phyloP scores from a whole-genome alignment of 1,140 invertebrate species.

The Sminthurinus signatus region DNA sequence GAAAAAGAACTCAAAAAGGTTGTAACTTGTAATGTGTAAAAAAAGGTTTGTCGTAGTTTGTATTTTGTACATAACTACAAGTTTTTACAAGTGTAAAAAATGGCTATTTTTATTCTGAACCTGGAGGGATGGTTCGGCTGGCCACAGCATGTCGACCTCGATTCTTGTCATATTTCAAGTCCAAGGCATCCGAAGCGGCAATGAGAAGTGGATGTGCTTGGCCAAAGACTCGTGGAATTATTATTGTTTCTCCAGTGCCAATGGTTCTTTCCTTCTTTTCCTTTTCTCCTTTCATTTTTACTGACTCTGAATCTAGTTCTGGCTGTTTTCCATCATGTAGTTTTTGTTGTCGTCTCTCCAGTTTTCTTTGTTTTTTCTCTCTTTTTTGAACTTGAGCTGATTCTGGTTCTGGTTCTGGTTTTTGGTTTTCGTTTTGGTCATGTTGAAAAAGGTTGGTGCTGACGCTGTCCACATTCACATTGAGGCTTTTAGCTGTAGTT shows the following conservation, averaged over 20 bases:
- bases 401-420: too few relatives aligned
- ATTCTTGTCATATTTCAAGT: slow-evolving; percentile 18
- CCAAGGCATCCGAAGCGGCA: slow-evolving; percentile 15
- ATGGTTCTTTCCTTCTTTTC: not conserved
- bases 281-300: not conserved
- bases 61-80: not conserved
- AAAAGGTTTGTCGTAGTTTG: not conserved
- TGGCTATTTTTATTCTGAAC: slow-evolving; percentile 6
- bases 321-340: not conserved
- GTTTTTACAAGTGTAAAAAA: not conserved
- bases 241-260: not conserved
- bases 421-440: too few relatives aligned
- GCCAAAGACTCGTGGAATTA: slow-evolving; percentile 7
- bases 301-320: not conserved
- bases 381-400: too few relatives aligned
- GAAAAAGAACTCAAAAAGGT: not conserved
- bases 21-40: not conserved
- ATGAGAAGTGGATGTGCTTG: not conserved
- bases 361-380: not conserved
- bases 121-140: slow-evolving; percentile 25
- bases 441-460: too few relatives aligned
- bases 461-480: too few relatives aligned
- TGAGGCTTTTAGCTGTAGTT: not conserved
- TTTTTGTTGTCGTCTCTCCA: not conserved
- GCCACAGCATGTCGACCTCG: slow-evolving; percentile 27